A percentile compares a stretch with the other conserved stretches of the same genome.
These are phyloP conservation scores for Calyptommatus sinebrachiatus DNA, from an alignment of 2,113 vertebrate genomes.

Conservation along the genomic window DNA sequence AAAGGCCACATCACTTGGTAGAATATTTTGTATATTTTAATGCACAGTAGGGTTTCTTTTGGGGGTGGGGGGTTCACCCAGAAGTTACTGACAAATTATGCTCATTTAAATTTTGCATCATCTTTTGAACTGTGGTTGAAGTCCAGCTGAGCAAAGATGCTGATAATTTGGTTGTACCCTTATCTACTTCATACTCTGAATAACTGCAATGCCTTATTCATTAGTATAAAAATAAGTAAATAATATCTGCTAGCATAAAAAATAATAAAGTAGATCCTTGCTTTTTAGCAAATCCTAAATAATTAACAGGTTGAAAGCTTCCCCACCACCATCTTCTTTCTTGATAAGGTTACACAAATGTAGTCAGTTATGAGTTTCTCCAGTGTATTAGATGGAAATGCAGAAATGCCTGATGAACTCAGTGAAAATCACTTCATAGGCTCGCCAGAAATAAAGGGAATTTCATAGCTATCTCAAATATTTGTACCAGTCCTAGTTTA, in stretches of 20 bases:
- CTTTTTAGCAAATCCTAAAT: too few species aligned
- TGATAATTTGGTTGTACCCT: too few species aligned
- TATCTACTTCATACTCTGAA: too few species aligned
- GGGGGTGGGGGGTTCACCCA: neutral
- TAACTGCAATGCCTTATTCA: too few species aligned
- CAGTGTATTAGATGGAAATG: neutral
- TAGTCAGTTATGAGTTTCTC: neutral
- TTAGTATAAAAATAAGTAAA: too few species aligned
- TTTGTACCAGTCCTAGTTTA: neutral
- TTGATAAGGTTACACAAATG: neutral
- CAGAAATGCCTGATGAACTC: neutral
- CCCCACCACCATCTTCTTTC: neutral
- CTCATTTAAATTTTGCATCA: neutral
- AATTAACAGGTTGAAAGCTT: slow-evolving; percentile 10
- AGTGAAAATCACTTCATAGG: neutral
- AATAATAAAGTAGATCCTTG: too few species aligned
- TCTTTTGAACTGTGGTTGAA: neutral
- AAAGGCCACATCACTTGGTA: too few species aligned
- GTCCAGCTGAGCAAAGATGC: too few species aligned
- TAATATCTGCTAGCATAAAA: too few species aligned
- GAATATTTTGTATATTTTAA: too few species aligned
- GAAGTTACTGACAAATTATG: neutral
- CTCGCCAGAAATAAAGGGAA: neutral
- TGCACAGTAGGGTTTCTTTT: neutral
- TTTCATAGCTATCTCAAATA: neutral